Base-by-base conservation (phyloP, 2,797 vertebrate genomes). In the Protonibea diacanthus region DNA sequence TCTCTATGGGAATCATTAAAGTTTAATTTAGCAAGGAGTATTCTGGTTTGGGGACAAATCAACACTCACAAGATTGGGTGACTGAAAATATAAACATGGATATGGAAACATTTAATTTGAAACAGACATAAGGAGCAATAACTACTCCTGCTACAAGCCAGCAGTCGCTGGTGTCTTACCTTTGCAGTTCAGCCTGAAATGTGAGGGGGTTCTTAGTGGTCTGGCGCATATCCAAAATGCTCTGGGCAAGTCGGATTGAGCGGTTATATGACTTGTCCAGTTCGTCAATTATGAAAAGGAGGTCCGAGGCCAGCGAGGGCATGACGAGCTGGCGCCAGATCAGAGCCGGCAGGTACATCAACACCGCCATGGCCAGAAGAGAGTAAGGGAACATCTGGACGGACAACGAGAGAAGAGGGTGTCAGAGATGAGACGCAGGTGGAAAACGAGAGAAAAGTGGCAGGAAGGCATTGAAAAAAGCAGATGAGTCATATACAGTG, bases 191-290 rank as follows among this genome's bases (percentile, higher is more conserved):
- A 2, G 97, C 95, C 94, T 97, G 97, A 88, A 99, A 97, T 0
- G 86, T 94, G 1, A 96, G 93, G 0, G 96, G 96, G 82, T 97
- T 96, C 0, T 94, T 83, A 0, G 96, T 96, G 71, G 71, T 96
- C 82, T 96, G 95, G 29, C 94, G 95, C 71, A 97, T 95, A 62
- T 97, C 97, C 86, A 97, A 78, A 87, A 99, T 97, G 94, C 92
- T 96, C 88, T 99, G 97, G 45, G 98, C 98, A 89, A 99, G 69
- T 58, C 97, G 96, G 70, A 99, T 95, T 0, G 98, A 98, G 49
- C 98, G 97, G 88, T 99, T 99, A 90, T 99, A 99, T 15, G 98
- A 98, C 74, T 97, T 99, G 88, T 99, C 98, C 63, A 99, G 95
- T 82, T 99, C 98, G 0, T 98, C 97, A 1, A 98, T 97, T 88